phyloP scores from a whole-genome alignment of 2,113 vertebrate species.

The Dipodomys spectabilis region DNA sequence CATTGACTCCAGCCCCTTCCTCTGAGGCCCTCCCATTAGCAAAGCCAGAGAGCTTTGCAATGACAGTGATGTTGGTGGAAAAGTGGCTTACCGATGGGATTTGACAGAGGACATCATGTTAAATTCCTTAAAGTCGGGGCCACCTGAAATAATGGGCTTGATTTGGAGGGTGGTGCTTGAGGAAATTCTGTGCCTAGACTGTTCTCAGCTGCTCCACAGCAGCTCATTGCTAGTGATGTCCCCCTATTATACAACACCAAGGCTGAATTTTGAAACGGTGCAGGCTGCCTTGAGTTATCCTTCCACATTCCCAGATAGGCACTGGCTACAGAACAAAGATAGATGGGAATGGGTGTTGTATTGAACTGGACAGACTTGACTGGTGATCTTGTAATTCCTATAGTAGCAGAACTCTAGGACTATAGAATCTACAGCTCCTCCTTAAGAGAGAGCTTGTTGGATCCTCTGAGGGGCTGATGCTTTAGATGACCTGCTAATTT shows the following conservation, averaged over 20 bases:
- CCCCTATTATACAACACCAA: background rate
- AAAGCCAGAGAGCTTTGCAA: background rate
- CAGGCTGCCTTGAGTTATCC: background rate
- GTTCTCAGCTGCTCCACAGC: background rate
- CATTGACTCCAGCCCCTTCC: background rate
- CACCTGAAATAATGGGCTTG: background rate
- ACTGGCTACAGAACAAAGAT: background rate
- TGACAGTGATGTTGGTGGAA: background rate
- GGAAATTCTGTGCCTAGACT: background rate
- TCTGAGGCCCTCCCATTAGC: background rate
- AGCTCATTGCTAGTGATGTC: too few relatives aligned
- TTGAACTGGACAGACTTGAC: background rate
- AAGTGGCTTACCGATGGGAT: background rate
- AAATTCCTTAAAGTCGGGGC: background rate
- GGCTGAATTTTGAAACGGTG: background rate
- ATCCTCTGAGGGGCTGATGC: background rate
- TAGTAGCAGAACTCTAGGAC: background rate
- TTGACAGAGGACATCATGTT: background rate
- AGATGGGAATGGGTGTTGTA: accelerated
- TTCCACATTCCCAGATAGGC: background rate
- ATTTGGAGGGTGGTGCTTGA: background rate
- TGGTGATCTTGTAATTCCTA: background rate
- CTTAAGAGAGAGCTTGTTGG: background rate
- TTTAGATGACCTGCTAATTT: too few relatives aligned
- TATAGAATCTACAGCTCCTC: accelerated